A percentile compares a stretch with the other conserved stretches of the same genome.
These are phyloP conservation scores for Gadus macrocephalus DNA, from an alignment of 2,113 vertebrate species.

Conservation along the genomic window DNA sequence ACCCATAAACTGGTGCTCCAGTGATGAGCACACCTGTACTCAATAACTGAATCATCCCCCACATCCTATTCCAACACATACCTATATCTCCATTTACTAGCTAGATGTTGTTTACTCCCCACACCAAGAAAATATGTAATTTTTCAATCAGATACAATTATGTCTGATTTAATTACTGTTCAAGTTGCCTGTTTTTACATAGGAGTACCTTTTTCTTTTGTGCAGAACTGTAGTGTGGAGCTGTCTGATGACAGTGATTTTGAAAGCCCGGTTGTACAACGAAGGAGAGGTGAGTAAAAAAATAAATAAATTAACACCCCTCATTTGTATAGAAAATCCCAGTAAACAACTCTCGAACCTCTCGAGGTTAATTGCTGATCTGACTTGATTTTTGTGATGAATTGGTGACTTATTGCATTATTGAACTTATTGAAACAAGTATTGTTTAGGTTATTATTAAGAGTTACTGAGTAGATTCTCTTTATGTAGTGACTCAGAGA, in stretches of 20 bases:
- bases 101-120: no score
- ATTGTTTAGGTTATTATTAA: no score
- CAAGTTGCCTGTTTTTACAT: conserved; percentile 1
- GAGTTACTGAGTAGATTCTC: no score
- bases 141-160: neutral
- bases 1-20: no score
- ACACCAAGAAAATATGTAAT: neutral
- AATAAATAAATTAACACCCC: neutral
- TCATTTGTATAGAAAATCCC: neutral
- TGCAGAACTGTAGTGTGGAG: neutral
- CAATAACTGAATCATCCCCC: no score
- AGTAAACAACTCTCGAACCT: neutral
- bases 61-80: no score
- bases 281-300: neutral
- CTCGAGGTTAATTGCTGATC: neutral
- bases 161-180: neutral
- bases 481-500: no score
- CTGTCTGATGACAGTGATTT: conserved; percentile 2
- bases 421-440: no score
- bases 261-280: neutral
- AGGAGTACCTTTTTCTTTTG: conserved; percentile 3
- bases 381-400: no score
- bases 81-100: no score
- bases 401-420: no score
- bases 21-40: no score